Base-by-base conservation (phyloP, 2,113 vertebrate species). In the Scopus umbretta region DNA sequence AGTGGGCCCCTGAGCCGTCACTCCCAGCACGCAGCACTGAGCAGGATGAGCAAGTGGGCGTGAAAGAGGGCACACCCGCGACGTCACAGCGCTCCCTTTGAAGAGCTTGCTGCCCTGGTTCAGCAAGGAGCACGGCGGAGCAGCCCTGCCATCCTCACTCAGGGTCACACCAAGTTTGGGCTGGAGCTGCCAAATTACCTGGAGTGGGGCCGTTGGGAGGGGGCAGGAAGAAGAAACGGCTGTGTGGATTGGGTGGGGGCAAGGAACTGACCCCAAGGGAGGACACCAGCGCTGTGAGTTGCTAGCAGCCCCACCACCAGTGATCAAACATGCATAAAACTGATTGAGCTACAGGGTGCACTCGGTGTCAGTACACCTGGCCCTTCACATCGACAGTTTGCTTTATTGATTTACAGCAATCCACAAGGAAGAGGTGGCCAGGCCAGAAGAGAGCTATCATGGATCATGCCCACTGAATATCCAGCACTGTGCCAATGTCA, bases 281-380 rank as follows among this genome's bases (percentile, higher is more conserved):
- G 38, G 56, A 65, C 34, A 72, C 10, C 21, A 59, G 2, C 0
- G 1, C 38, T 72, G 29, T 19, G 45, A 47, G 43, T 3, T 58
- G 50, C 78, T 20, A 52, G 67, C 47, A 68, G 67, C 59, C 62
- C n/a, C 47, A 55, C 55, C 36, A 26, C 1, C 1, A 68, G 38
- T 27, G 19, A 49, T 38, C 32, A 49, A 68, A 75, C 6, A 3
- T 3, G 26, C 10, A 50, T 49, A 87, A 68, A 55, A 59, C 1
- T 16, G 20, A 32, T 47, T 21, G 45, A 86, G 55, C 45, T 55
- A 36, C 80, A n/a, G 55, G 42, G 56, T 45, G 16, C 42, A 10
- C 56, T 68, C 0, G 0, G 47, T 6, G 9, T 45, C 1, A 0
- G 15, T 75, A 34, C 2, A 0, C 34, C 62, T 45, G 42, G 25